phyloP scores from a whole-genome alignment of 2,113 vertebrate genomes.

The Pandion haliaetus region DNA sequence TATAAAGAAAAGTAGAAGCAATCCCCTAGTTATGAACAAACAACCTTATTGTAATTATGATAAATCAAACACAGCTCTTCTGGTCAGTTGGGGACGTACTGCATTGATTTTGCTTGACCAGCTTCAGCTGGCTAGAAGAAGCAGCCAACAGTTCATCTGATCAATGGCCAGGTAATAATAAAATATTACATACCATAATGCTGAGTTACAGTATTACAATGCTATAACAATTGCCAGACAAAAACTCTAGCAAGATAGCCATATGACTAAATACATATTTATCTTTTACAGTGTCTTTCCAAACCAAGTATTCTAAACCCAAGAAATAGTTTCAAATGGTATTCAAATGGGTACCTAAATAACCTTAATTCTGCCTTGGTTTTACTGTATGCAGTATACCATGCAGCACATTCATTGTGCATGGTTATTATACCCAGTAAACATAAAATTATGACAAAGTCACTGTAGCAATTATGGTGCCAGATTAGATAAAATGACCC shows the following conservation, averaged over 20 bases:
- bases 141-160: conserved; percentile 20
- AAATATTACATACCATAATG: not conserved
- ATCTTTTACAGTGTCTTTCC: conserved; percentile 5
- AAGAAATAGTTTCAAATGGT: conserved; percentile 8
- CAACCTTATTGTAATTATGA: not conserved
- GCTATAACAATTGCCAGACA: not conserved
- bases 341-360: not conserved
- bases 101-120: not conserved
- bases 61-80: not conserved
- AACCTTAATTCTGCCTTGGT: not conserved
- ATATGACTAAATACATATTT: not conserved
- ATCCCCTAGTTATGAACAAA: not conserved
- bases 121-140: not conserved
- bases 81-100: not conserved
- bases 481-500: not conserved
- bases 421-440: conserved; percentile 4
- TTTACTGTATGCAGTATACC: conserved; percentile 3
- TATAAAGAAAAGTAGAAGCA: not conserved
- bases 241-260: not conserved
- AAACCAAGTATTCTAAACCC: not conserved
- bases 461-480: not conserved
- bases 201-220: conserved; percentile 5
- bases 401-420: not conserved
- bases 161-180: conserved; percentile 39
- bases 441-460: conserved; percentile 8